Conservation (phyloP, 1,140 invertebrate species). For the Drosophila pseudoobscura region DNA sequence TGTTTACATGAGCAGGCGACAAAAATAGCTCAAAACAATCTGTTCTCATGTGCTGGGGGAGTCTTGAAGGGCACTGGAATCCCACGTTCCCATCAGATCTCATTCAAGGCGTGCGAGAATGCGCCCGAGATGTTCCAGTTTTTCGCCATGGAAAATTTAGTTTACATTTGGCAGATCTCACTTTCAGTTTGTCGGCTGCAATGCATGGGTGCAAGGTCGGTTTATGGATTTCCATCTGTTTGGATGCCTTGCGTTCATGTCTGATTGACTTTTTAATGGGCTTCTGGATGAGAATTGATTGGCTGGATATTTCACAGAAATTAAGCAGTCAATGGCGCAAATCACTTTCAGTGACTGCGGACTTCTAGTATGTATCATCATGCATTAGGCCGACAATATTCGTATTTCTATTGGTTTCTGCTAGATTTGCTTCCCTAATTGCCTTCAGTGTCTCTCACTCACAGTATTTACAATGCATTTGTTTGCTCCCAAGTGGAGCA, state of each 20-base stretch:
- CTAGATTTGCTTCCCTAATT: constrained; percentile 23
- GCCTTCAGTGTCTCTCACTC: constrained; percentile 7
- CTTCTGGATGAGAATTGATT: constrained; percentile 41
- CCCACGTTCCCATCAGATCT: background rate
- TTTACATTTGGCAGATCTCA: constrained; percentile 20
- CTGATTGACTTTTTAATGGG: constrained; percentile 72
- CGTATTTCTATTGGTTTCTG: background rate
- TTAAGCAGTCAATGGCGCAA: constrained; percentile 48
- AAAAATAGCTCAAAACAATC: constrained; percentile 11
- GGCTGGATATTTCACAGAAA: constrained; percentile 59
- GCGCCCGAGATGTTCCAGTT: background rate
- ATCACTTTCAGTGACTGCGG: constrained; percentile 17
- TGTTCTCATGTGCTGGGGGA: background rate
- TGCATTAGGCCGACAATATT: background rate
- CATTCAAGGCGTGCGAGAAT: background rate
- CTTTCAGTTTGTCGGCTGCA: constrained; percentile 5
- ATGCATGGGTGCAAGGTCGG: constrained; percentile 31
- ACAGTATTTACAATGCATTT: constrained; percentile 11
- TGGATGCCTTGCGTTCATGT: constrained; percentile 38
- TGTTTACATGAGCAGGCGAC: constrained; percentile 22
- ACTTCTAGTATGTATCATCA: constrained; percentile 4
- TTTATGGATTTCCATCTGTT: constrained; percentile 15
- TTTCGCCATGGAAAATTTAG: constrained; percentile 2
- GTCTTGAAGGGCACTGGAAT: background rate
- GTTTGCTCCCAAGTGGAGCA: too few species aligned